A percentile compares a stretch with the other conserved stretches of the same genome.
phyloP scores from a whole-genome alignment of 2,888 invertebrate species.

The Melieria picta region DNA sequence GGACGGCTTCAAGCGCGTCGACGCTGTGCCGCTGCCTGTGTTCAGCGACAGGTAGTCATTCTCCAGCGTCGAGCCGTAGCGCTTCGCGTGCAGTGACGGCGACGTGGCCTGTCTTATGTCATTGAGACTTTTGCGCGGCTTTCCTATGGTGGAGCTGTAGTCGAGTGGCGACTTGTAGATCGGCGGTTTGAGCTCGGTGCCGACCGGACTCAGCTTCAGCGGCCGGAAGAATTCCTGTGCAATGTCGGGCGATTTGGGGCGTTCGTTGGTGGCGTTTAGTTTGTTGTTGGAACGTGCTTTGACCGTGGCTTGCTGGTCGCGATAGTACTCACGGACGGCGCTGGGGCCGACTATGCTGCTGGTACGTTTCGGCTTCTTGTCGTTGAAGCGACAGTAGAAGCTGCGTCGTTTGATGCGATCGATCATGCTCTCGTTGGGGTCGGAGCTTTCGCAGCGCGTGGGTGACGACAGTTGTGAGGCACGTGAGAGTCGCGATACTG shows the following conservation, averaged over 20 bases:
- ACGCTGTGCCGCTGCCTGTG: slow-evolving; percentile 43
- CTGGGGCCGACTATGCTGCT: slow-evolving; percentile 74
- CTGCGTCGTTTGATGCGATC: slow-evolving; percentile 89
- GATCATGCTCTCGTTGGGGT: slow-evolving; percentile 77
- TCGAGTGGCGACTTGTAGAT: slow-evolving; percentile 56
- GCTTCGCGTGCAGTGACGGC: slow-evolving; percentile 57
- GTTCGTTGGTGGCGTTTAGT: slow-evolving; percentile 47
- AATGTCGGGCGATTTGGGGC: slow-evolving; percentile 61
- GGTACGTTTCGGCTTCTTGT: slow-evolving; percentile 78
- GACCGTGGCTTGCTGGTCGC: slow-evolving; percentile 57
- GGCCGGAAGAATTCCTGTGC: slow-evolving; percentile 62
- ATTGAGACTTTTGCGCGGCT: slow-evolving; percentile 60
- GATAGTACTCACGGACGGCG: slow-evolving; percentile 70
- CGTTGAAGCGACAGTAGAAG: slow-evolving; percentile 89
- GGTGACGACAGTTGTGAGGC: slow-evolving; percentile 66
- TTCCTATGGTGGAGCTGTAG: slow-evolving; percentile 49
- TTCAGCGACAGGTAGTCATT: slow-evolving; percentile 49
- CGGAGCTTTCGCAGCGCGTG: slow-evolving; percentile 62
- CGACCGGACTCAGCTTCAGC: slow-evolving; percentile 60
- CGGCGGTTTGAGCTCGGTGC: slow-evolving; percentile 63
- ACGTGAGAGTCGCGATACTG: slow-evolving; percentile 64
- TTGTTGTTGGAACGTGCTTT: slow-evolving; percentile 54
- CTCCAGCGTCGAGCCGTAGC: slow-evolving; percentile 51
- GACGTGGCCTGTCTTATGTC: slow-evolving; percentile 58
- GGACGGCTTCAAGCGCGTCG: slow-evolving; percentile 55